Percentiles rank a stretch among this genome's conserved stretches.
These are phyloP conservation scores for Phyto melanocephala DNA, from an alignment of 2,888 invertebrate genomes.

Conservation along the genomic window DNA sequence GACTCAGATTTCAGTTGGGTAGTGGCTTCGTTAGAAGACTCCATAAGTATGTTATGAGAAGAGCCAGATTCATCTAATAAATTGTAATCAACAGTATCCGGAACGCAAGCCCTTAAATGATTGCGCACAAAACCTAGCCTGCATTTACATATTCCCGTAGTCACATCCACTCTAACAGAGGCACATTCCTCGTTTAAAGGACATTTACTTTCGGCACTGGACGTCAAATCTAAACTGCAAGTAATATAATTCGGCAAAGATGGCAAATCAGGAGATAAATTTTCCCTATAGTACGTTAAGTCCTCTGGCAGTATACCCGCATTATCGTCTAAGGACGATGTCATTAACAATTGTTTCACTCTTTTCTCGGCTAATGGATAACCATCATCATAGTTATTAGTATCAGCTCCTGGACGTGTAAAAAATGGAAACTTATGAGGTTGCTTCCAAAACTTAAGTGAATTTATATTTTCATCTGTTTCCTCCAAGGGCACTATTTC, in stretches of 20 bases:
- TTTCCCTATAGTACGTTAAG: conserved; percentile 59
- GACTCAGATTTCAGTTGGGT: conserved; percentile 40
- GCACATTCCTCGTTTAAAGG: conserved; percentile 86
- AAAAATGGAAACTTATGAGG: conserved; percentile 68
- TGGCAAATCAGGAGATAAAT: conserved; percentile 14
- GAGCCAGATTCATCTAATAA: conserved; percentile 65
- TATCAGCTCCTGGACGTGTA: conserved; percentile 15
- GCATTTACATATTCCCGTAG: conserved; percentile 87
- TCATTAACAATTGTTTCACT: conserved; percentile 73
- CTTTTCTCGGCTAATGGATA: conserved; percentile 75
- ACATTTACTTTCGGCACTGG: conserved; percentile 79
- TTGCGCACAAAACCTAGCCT: conserved; percentile 82
- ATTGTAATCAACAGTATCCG: conserved; percentile 70
- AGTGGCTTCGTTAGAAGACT: conserved; percentile 53
- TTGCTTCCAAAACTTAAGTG: conserved; percentile 76
- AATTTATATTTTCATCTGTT: conserved; percentile 68
- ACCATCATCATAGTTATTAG: conserved; percentile 73
- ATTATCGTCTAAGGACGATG: conserved; percentile 73
- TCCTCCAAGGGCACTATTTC: conserved; percentile 62
- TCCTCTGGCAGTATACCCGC: conserved; percentile 80
- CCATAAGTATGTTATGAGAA: conserved; percentile 66
- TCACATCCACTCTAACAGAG: conserved; percentile 80
- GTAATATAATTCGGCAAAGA: conserved; percentile 78
- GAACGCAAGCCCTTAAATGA: conserved; percentile 77
- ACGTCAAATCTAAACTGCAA: conserved; percentile 81